Base-by-base conservation (phyloP, 2,797 vertebrate genomes). In the Adrianichthys oophorus region DNA sequence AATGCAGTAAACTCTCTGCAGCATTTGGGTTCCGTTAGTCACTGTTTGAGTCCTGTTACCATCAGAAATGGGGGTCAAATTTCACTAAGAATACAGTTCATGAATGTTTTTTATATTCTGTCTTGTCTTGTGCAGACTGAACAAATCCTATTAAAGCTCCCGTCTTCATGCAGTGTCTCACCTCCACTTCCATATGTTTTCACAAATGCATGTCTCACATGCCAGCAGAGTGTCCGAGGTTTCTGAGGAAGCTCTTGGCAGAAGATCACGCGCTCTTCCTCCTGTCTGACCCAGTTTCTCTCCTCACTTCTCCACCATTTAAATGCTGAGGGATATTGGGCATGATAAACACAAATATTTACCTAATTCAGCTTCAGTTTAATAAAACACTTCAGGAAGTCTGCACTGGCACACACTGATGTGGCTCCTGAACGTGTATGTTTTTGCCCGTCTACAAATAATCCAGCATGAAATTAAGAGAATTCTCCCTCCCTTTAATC, bases 281-380 rank as follows among this genome's bases (percentile, higher is more conserved):
- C 62, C 62, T 49, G 45, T 63, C 67, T 89, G 87, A 89, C 86
- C 87, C 72, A 88, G 41, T 83, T 88, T 87, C 67, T 21, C 43
- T 61, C 64, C 69, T 79, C 60, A 50, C 73, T 59, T 55, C 67
- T 51, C 41, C 58, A 41, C 54, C 14, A 42, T 69, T 49, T 52
- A 58, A 40, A 73, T 72, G 63, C 65, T 47, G 53, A 41, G 61
- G 60, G 75, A 65, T 61, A 47, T 54, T 54, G 48, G 45, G 62
- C 54, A 67, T 61, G 52, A 67, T 48, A 69, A 59, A 41, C 52
- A 54, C 60, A 78, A 56, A 72, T 24, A 72, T 74, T 68, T 58
- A 61, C 46, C 50, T 16, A 53, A 42, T 24, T 41, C 53, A 50
- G 66, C 53, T 50, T 10, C 15, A 2, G 2, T 49, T 21, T 46